phyloP scores from a whole-genome alignment of 2,888 invertebrate species.

The Hyles lineata region DNA sequence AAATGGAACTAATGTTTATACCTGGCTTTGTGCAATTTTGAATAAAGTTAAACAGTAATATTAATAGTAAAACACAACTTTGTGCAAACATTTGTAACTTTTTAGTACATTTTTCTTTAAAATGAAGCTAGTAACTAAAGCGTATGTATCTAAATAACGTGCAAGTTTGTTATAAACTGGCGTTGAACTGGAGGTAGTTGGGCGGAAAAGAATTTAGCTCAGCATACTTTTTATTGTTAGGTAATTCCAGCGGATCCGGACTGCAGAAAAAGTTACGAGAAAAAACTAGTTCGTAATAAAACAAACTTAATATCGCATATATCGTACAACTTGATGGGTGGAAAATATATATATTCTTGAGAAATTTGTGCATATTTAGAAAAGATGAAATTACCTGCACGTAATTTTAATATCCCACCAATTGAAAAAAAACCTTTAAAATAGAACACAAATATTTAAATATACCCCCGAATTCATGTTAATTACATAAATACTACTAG shows the following conservation, averaged over 20 bases:
- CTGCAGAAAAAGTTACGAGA: slow-evolving; percentile 12
- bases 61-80: too few relatives aligned
- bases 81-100: too few relatives aligned
- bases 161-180: neutral
- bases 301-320: neutral
- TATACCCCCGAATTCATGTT: too few relatives aligned
- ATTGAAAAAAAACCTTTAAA: too few relatives aligned
- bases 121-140: neutral
- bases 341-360: neutral
- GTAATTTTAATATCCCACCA: too few relatives aligned
- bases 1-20: neutral
- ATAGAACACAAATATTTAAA: too few relatives aligned
- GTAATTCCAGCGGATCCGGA: neutral
- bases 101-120: too few relatives aligned
- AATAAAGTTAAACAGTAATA: too few relatives aligned
- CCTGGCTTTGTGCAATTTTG: neutral
- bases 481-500: too few relatives aligned
- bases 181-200: neutral
- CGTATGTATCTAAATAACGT: neutral
- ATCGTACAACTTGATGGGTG: neutral
- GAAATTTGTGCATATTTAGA: too few relatives aligned
- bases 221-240: neutral
- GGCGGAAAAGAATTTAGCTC: neutral
- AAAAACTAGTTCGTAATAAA: slow-evolving; percentile 4
- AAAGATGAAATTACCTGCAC: too few relatives aligned